Conservation (phyloP, 2,888 invertebrate species). For the Philopedon plagiatum region DNA sequence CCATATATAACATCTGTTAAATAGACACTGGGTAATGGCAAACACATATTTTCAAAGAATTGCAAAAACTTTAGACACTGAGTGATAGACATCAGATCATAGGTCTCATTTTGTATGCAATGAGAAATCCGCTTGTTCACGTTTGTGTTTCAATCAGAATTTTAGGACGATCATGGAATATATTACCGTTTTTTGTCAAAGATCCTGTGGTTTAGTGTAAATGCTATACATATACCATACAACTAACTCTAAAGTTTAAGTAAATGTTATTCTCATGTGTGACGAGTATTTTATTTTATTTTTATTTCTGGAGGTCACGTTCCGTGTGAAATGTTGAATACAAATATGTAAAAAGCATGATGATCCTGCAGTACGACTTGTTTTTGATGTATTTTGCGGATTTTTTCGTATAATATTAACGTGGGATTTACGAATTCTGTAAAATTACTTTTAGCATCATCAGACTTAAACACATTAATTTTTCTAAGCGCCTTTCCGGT, state of each 20-base stretch:
- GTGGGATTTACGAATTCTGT: too few species aligned
- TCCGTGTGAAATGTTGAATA: slow-evolving; percentile 16
- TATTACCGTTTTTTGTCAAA: slow-evolving; percentile 52
- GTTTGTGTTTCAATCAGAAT: slow-evolving; percentile 59
- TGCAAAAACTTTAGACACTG: slow-evolving; percentile 35
- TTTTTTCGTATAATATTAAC: too few species aligned
- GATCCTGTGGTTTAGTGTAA: slow-evolving; percentile 25
- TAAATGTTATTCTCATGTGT: slow-evolving; percentile 29
- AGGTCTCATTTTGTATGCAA: slow-evolving; percentile 57
- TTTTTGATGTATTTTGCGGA: too few species aligned
- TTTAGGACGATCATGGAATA: slow-evolving; percentile 61
- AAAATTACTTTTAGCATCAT: too few species aligned
- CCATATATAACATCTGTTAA: slow-evolving; percentile 41
- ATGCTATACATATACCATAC: slow-evolving; percentile 20
- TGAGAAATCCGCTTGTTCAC: slow-evolving; percentile 55
- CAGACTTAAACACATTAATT: too few species aligned
- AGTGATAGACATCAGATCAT: slow-evolving; percentile 50
- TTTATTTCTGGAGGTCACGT: slow-evolving; percentile 6
- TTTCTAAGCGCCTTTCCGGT: too few species aligned
- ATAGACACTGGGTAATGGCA: slow-evolving; percentile 29
- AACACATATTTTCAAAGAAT: slow-evolving; percentile 45
- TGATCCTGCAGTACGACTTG: too few species aligned
- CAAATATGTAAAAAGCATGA: slow-evolving; percentile 1
- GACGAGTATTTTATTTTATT: slow-evolving; percentile 7
- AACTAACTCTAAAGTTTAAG: slow-evolving; percentile 22